Evolutionary conservation across 2,797 vertebrate genomes (phyloP).

Genomic region (Trachurus trachurus): DNA sequence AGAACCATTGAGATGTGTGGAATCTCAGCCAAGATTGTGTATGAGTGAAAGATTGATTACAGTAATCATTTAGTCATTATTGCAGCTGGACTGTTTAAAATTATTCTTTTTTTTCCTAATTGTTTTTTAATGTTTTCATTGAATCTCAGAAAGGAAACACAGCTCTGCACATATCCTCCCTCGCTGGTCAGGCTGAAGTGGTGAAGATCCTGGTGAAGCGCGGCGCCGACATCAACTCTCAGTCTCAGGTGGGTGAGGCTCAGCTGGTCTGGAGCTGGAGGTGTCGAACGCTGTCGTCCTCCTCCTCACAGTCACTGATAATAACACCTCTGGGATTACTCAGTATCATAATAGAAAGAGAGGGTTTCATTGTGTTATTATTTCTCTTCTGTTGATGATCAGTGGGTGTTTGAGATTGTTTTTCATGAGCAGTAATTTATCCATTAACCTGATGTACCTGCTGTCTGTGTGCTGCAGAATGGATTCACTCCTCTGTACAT

Average conservation of each 20-base stretch:
- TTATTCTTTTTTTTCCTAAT: neutral
- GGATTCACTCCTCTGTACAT: slow-evolving; percentile 99
- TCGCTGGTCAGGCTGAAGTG: slow-evolving; percentile 96
- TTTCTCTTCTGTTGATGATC: neutral
- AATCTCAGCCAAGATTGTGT: no score
- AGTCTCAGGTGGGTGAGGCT: slow-evolving; percentile 95
- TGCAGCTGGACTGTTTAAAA: neutral
- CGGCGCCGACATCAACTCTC: slow-evolving; percentile 95
- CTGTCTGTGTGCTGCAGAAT: slow-evolving; percentile 86
- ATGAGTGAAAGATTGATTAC: no score
- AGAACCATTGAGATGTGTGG: no score
- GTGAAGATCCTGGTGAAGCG: slow-evolving; percentile 95
- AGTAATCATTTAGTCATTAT: neutral
- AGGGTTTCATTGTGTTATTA: neutral
- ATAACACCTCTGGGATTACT: neutral
- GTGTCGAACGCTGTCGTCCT: neutral
- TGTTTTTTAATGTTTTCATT: neutral
- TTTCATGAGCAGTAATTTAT: neutral
- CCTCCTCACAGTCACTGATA: neutral
- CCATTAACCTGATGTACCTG: neutral
- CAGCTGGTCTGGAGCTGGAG: neutral
- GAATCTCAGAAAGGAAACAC: slow-evolving; percentile 95
- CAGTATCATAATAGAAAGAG: neutral
- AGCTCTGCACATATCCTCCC: slow-evolving; percentile 95
- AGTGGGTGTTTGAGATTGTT: neutral